phyloP scores from a whole-genome alignment of 2,797 vertebrate genomes.

The Hydrocynus forskahlii region DNA sequence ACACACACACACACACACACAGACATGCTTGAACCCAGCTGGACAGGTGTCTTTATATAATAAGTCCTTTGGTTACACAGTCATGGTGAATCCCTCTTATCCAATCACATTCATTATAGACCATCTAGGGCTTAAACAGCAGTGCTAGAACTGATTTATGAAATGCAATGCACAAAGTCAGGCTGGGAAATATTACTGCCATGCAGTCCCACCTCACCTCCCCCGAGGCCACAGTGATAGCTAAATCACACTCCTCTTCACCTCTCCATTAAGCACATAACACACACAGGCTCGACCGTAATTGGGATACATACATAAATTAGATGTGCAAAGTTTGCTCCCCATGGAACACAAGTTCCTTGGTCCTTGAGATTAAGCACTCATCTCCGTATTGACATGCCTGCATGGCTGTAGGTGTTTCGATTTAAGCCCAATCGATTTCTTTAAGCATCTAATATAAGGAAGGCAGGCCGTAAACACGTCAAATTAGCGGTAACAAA shows the following conservation, averaged over 20 bases:
- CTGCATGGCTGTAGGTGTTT: constrained; percentile 63
- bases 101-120: constrained; percentile 21
- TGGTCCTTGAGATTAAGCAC: constrained; percentile 62
- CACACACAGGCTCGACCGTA: constrained; percentile 56
- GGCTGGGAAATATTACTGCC: constrained; percentile 23
- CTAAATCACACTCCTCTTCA: constrained; percentile 42
- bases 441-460: constrained; percentile 64
- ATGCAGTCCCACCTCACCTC: constrained; percentile 41
- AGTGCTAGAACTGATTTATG: constrained; percentile 37
- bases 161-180: background rate
- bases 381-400: constrained; percentile 77
- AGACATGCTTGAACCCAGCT: background rate
- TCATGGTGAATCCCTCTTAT: constrained; percentile 40
- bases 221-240: constrained; percentile 26
- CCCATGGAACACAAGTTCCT: constrained; percentile 59
- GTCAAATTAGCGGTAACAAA: constrained; percentile 69
- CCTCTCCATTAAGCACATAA: constrained; percentile 59
- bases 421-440: constrained; percentile 64
- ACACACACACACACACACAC: background rate
- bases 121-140: constrained; percentile 11
- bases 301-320: constrained; percentile 65
- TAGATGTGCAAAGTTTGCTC: constrained; percentile 60
- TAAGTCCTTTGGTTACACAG: constrained; percentile 29
- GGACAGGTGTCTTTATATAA: constrained; percentile 39
- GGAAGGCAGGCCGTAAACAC: constrained; percentile 64